phyloP scores from a whole-genome alignment of 1,140 invertebrate genomes.

The Delia radicum region DNA sequence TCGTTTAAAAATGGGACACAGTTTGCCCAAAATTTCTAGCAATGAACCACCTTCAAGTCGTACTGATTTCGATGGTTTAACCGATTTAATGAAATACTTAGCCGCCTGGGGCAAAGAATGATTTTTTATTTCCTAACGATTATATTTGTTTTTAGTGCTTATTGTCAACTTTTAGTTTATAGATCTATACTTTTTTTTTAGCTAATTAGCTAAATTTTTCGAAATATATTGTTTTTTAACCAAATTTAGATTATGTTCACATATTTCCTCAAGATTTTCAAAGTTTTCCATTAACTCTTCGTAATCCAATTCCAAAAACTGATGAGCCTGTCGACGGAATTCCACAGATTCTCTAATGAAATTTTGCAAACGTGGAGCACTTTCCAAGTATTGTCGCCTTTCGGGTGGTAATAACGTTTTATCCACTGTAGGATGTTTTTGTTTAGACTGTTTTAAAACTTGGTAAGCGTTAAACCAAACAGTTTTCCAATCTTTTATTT shows the following conservation, averaged over 20 bases:
- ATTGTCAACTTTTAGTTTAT: neutral
- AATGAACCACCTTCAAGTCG: conserved; percentile 78
- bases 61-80: conserved; percentile 82
- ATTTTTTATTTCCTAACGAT: neutral
- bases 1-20: conserved; percentile 67
- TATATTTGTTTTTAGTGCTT: neutral
- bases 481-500: conserved; percentile 28
- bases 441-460: conserved; percentile 10
- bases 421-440: conserved; percentile 26
- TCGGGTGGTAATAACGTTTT: conserved; percentile 22
- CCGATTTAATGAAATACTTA: conserved; percentile 77
- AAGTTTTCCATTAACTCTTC: conserved; percentile 28
- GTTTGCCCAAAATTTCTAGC: conserved; percentile 75
- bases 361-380: conserved; percentile 36
- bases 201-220: conserved; percentile 11
- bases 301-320: conserved; percentile 32
- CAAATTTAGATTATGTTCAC: conserved; percentile 1
- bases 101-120: conserved; percentile 59
- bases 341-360: conserved; percentile 33
- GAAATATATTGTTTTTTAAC: conserved; percentile 1
- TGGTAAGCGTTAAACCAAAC: neutral
- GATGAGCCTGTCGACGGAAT: conserved; percentile 31
- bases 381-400: conserved; percentile 30
- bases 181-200: neutral
- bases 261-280: conserved; percentile 24